phyloP scores from a whole-genome alignment of 2,888 invertebrate species.

The Ctena decussata region DNA sequence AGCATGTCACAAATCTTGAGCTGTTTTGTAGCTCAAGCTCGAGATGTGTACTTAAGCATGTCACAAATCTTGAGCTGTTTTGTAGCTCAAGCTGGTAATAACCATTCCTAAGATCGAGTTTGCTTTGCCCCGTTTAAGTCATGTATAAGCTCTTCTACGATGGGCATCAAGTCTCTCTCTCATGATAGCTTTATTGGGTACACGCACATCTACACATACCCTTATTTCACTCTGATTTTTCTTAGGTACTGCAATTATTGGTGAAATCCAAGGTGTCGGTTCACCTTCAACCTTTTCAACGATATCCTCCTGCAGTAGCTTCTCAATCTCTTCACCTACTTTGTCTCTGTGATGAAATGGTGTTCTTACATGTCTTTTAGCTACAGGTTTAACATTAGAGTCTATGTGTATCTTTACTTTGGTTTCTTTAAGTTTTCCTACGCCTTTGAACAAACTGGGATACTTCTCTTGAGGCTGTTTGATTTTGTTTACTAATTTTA shows the following conservation, averaged over 20 bases:
- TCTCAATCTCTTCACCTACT: slow-evolving; percentile 53
- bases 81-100: slow-evolving; percentile 71
- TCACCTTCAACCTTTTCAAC: slow-evolving; percentile 65
- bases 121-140: slow-evolving; percentile 70
- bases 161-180: slow-evolving; percentile 64
- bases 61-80: slow-evolving; percentile 69
- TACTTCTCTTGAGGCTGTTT: slow-evolving; percentile 4
- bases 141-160: slow-evolving; percentile 66
- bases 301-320: slow-evolving; percentile 55
- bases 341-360: slow-evolving; percentile 55
- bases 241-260: slow-evolving; percentile 61
- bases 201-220: slow-evolving; percentile 73
- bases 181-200: slow-evolving; percentile 66
- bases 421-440: slow-evolving; percentile 53
- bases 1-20: slow-evolving; percentile 71
- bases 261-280: slow-evolving; percentile 68
- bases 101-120: slow-evolving; percentile 65
- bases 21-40: slow-evolving; percentile 67
- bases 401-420: slow-evolving; percentile 63
- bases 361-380: slow-evolving; percentile 50
- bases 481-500: slow-evolving; percentile 37
- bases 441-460: slow-evolving; percentile 48
- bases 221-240: slow-evolving; percentile 58
- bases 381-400: slow-evolving; percentile 53
- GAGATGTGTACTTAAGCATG: slow-evolving; percentile 67